phyloP scores from a whole-genome alignment of 2,113 vertebrate genomes.

The Daboia siamensis region DNA sequence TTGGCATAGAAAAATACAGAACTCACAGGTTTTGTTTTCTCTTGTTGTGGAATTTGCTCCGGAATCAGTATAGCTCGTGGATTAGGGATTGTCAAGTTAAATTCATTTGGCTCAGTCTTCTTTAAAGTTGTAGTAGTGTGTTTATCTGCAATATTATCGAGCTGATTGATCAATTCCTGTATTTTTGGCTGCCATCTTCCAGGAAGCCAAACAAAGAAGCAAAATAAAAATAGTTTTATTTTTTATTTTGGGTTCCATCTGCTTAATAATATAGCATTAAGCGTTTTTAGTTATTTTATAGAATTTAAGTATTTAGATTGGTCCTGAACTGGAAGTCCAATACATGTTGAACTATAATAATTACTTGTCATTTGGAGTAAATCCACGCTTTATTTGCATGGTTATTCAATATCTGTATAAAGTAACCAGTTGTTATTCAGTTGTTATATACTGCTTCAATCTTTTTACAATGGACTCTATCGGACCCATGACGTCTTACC shows the following conservation, averaged over 20 bases:
- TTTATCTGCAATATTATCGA: conserved; percentile 58
- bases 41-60: conserved; percentile 66
- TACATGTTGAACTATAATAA: not conserved
- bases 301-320: not conserved
- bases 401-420: not conserved
- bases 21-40: conserved; percentile 78
- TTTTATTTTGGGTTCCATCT: not conserved
- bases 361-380: not conserved
- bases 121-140: conserved; percentile 35
- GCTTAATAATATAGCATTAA: not conserved
- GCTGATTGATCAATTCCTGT: conserved; percentile 69
- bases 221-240: conserved; percentile 17
- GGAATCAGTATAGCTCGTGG: conserved; percentile 70
- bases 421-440: not conserved
- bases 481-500: too few species aligned
- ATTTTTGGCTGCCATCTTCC: conserved; percentile 83
- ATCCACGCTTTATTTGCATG: not conserved
- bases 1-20: conserved; percentile 12
- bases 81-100: conserved; percentile 78
- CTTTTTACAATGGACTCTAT: too few species aligned
- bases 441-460: too few species aligned
- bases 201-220: conserved; percentile 31
- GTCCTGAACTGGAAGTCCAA: not conserved
- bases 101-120: conserved; percentile 78
- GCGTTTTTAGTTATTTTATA: not conserved